phyloP scores from a whole-genome alignment of 2,113 vertebrate species.

The Sula dactylatra region DNA sequence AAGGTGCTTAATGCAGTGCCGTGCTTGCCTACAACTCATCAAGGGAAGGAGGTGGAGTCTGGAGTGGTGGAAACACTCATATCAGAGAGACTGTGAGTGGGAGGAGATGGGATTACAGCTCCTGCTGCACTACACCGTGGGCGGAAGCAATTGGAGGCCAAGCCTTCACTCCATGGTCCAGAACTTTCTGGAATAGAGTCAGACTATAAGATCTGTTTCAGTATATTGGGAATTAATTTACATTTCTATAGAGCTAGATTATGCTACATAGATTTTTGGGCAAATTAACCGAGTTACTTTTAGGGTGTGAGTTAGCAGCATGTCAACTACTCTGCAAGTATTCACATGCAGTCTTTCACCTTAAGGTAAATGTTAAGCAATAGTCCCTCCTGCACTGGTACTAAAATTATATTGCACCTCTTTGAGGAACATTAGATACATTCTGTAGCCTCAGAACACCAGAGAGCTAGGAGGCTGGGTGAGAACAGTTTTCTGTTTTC shows the following conservation, averaged over 20 bases:
- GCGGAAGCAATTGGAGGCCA: background rate
- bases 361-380: background rate
- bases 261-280: background rate
- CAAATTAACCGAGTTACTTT: background rate
- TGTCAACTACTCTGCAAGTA: background rate
- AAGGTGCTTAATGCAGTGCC: background rate
- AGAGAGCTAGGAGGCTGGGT: background rate
- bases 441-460: background rate
- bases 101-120: background rate
- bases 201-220: background rate
- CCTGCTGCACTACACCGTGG: background rate
- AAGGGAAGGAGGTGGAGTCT: background rate
- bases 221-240: background rate
- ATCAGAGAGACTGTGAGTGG: background rate
- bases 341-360: background rate
- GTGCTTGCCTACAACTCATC: background rate
- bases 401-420: background rate
- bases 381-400: background rate
- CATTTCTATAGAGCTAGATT: background rate
- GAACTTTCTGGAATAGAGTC: background rate
- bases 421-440: background rate
- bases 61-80: background rate
- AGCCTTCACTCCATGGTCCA: background rate
- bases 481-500: background rate
- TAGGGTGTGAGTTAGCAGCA: background rate